phyloP scores from a whole-genome alignment of 2,113 vertebrate genomes.

The Dolichotis patagonum region DNA sequence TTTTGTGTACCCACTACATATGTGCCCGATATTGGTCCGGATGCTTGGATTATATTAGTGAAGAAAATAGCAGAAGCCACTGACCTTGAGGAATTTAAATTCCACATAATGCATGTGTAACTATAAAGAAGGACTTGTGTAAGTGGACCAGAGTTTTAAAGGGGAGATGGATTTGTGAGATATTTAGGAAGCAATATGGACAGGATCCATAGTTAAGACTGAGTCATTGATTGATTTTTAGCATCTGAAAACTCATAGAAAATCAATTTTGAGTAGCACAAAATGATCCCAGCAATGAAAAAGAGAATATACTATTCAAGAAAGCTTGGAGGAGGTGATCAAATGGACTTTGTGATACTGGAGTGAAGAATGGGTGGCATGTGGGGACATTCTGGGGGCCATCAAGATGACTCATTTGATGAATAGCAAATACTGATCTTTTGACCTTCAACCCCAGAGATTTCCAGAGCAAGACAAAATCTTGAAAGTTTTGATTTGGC shows the following conservation, averaged over 20 bases:
- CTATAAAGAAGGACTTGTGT: not conserved
- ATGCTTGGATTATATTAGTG: not conserved
- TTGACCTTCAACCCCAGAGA: not conserved
- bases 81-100: not conserved
- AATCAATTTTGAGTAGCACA: not conserved
- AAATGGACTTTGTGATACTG: not conserved
- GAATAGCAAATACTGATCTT: not conserved
- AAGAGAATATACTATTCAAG: not conserved
- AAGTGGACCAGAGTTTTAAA: not conserved
- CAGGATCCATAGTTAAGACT: not conserved
- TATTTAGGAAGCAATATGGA: not conserved
- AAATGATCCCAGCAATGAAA: not conserved
- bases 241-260: not conserved
- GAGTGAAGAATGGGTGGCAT: not conserved
- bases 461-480: conserved; percentile 3
- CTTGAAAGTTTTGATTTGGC: not conserved
- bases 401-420: not conserved
- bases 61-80: conserved; percentile 22
- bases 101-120: not conserved
- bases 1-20: not conserved
- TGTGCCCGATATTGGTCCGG: not conserved
- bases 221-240: not conserved
- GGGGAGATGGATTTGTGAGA: not conserved
- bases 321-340: not conserved
- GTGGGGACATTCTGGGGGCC: not conserved